phyloP scores from a whole-genome alignment of 2,888 invertebrate species.

The Pinctada fucata region DNA sequence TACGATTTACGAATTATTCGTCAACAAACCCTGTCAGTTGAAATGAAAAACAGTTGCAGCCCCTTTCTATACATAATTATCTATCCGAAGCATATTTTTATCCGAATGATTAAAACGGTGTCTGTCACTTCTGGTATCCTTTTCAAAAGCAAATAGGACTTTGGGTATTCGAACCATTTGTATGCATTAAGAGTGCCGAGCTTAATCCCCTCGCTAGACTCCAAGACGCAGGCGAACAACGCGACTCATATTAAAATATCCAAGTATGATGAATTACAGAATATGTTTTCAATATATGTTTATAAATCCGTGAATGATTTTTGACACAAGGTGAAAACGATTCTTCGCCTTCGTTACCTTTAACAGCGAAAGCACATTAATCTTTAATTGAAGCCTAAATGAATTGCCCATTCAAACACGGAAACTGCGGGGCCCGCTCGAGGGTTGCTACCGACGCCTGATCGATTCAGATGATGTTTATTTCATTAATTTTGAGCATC shows the following conservation, averaged over 20 bases:
- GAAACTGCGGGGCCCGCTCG: not conserved
- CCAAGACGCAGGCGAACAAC: conserved; percentile 38
- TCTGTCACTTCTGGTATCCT: conserved; percentile 21
- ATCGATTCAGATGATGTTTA: too few species aligned
- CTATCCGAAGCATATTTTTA: conserved; percentile 23
- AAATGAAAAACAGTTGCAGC: conserved; percentile 26
- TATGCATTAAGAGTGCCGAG: conserved; percentile 37
- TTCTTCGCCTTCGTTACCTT: conserved; percentile 39
- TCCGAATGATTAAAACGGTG: conserved; percentile 24
- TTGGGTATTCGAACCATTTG: conserved; percentile 34
- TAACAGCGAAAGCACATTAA: conserved; percentile 45
- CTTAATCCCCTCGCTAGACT: conserved; percentile 43
- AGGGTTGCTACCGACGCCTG: too few species aligned
- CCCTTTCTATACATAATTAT: conserved; percentile 27
- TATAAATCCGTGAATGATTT: conserved; percentile 46
- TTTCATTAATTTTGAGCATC: too few species aligned
- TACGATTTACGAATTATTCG: conserved; percentile 32
- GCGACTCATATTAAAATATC: conserved; percentile 40
- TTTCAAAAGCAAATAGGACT: conserved; percentile 21
- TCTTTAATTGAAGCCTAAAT: conserved; percentile 47
- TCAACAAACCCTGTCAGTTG: conserved; percentile 14
- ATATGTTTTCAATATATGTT: conserved; percentile 46
- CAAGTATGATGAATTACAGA: conserved; percentile 34
- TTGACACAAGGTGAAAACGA: conserved; percentile 43
- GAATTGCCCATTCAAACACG: conserved; percentile 24